Evolutionary conservation across 1,140 invertebrate species (phyloP).

Genomic region (Drosophila burlai): DNA sequence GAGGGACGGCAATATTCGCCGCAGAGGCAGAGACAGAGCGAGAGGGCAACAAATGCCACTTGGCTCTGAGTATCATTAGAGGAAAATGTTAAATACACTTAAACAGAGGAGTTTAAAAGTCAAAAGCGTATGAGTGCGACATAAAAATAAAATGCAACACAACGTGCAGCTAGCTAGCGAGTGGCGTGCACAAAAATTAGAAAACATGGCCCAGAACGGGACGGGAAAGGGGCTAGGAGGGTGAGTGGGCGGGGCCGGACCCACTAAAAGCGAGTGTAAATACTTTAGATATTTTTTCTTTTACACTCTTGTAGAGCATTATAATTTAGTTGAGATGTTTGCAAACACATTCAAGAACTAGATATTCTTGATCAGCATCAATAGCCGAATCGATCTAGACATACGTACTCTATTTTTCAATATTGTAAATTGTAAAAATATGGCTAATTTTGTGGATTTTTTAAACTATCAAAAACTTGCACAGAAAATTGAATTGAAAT

Average conservation of each 20-base stretch:
- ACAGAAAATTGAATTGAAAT: too few relatives aligned
- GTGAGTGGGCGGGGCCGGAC: neutral
- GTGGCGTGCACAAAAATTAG: constrained; percentile 53
- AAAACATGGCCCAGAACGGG: constrained; percentile 49
- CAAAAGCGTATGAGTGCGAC: constrained; percentile 70
- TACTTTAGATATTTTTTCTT: constrained; percentile 50
- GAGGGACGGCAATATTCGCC: constrained; percentile 7
- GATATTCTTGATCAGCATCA: neutral
- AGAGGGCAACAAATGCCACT: constrained; percentile 65
- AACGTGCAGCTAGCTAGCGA: constrained; percentile 27
- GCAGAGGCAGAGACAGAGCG: constrained; percentile 5
- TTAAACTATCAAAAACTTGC: too few relatives aligned
- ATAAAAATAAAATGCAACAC: constrained; percentile 65
- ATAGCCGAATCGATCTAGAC: neutral
- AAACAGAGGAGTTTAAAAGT: constrained; percentile 69
- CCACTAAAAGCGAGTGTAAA: constrained; percentile 63
- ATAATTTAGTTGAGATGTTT: neutral
- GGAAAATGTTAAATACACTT: constrained; percentile 82
- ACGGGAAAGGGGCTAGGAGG: neutral
- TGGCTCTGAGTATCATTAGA: constrained; percentile 78
- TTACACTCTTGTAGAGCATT: neutral
- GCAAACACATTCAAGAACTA: neutral
- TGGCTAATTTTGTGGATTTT: too few relatives aligned
- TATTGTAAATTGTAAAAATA: too few relatives aligned
- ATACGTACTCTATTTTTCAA: too few relatives aligned